Base-by-base conservation (phyloP, 2,888 invertebrate genomes). In the Ornithoptera priamus region DNA sequence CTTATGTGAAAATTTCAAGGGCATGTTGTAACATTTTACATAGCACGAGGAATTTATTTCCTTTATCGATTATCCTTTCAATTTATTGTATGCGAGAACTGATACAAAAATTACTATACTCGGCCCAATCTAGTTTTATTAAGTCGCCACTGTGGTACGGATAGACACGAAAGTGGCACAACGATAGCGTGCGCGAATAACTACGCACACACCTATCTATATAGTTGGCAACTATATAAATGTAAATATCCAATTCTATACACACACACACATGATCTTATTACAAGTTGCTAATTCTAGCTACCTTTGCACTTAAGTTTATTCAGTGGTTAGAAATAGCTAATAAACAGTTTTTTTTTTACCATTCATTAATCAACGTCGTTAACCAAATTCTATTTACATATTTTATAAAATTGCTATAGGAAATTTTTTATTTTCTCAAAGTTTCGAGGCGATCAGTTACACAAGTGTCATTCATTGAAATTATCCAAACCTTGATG, bases 121-220 rank as follows among this genome's bases (percentile, higher is more conserved):
- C 57, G 20, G 65, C 62, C 39, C 59, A 66, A 62, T 59, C 50
- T 65, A 62, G 57, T 46, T 70, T 30, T 42, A 70, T 62, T 66
- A 59, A 70, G 62, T n/a, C 53, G 62, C 69, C 57, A 70, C 57
- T 69, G 50, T 56, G 67, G 62, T 59, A 18, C 39, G 59, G 56
- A 56, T 63, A 59, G 70, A 53, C 62, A 42, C 59, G 66, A 70
- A 70, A 70, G 70, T 70, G 62, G 70, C 67, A 67, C 70, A 70
- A 63, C 66, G 70, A 63, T 67, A 66, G 70, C 67, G 62, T 66
- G 58, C 67, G 66, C 63, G 66, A 70, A 70, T 67, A 67, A 70
- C 70, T 70, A 63, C 66, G 22, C 66, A 63, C 70, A 63, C 67
- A 57, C 60, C 39, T 59, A 59, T 59, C 39, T 59, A 69, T 50